Evolutionary conservation across 1,140 invertebrate genomes (phyloP).

Genomic region (Macrobrachium rosenbergii): DNA sequence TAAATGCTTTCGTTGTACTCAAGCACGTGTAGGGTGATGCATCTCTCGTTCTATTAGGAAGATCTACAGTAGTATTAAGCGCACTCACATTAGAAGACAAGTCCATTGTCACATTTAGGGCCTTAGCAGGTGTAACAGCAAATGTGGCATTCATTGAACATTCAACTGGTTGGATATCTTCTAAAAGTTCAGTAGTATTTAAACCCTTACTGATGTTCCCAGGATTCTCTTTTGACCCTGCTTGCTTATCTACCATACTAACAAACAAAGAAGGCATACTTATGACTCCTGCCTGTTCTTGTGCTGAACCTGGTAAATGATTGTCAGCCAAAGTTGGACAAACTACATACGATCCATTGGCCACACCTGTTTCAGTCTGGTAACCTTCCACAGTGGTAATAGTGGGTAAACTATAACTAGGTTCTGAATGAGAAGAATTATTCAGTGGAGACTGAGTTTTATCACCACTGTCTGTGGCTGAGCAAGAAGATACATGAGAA

Average conservation of each 20-base stretch:
- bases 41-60: background rate
- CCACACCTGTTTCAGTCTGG: no score
- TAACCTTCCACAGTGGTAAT: no score
- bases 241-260: slow-evolving; percentile 4
- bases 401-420: no score
- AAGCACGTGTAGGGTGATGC: background rate
- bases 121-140: slow-evolving; percentile 26
- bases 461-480: no score
- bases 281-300: background rate
- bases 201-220: background rate
- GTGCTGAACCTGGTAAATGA: no score
- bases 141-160: slow-evolving; percentile 30
- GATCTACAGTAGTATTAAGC: background rate
- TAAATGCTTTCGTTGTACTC: background rate
- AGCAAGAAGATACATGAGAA: no score
- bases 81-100: background rate
- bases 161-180: slow-evolving; percentile 28
- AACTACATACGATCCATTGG: no score
- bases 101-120: slow-evolving; percentile 3
- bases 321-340: no score
- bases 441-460: no score
- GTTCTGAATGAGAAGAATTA: no score
- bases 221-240: background rate
- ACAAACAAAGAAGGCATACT: background rate
- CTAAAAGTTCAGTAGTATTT: slow-evolving; percentile 12